These are phyloP conservation scores for Xyliphius kryptos DNA, from an alignment of 2,113 vertebrate genomes.

Conservation along the genomic window DNA sequence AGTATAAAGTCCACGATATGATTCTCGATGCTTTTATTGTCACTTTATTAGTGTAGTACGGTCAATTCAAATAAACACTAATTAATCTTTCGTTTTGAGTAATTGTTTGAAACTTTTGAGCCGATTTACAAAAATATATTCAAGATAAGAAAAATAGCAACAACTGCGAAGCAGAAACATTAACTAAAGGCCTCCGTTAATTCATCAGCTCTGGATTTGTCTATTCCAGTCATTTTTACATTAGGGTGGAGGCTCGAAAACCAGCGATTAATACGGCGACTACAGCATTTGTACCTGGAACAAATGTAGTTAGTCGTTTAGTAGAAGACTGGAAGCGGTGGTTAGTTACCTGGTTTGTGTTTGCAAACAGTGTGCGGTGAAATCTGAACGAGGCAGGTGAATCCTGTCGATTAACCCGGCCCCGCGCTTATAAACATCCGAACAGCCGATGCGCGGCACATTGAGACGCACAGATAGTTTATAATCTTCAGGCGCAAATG, in stretches of 20 bases:
- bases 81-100: no score
- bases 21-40: no score
- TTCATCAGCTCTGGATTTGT: background rate
- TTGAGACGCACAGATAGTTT: slow-evolving; percentile 28
- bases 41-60: no score
- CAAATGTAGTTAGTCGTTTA: slow-evolving; percentile 3
- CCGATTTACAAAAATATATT: no score
- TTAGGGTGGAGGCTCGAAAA: background rate
- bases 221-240: background rate
- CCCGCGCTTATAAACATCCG: slow-evolving; percentile 48
- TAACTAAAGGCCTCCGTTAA: no score
- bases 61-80: no score
- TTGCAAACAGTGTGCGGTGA: slow-evolving; percentile 44
- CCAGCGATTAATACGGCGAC: background rate
- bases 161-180: no score
- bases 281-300: background rate
- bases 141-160: no score
- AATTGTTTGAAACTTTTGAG: no score
- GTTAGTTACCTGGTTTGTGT: slow-evolving; percentile 44
- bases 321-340: background rate
- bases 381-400: slow-evolving; percentile 33
- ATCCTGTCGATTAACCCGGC: slow-evolving; percentile 55
- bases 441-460: slow-evolving; percentile 40
- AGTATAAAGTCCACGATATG: no score
- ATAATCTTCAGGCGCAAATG: background rate